Base-by-base conservation (phyloP, 1,140 invertebrate species). In the Lordiphosa stackelbergi region DNA sequence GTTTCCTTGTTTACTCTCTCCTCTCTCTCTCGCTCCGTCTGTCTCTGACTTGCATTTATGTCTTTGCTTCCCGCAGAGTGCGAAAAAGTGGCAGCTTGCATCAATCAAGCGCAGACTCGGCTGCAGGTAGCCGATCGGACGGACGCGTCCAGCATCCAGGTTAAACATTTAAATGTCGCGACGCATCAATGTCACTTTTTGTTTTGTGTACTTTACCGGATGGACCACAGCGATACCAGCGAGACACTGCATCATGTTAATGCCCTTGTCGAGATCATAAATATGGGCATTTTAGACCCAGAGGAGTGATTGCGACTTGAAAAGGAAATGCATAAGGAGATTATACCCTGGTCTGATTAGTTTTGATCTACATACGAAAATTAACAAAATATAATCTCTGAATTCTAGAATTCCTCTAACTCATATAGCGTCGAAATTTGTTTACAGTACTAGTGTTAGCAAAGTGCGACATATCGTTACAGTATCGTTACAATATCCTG, bases 101-200 rank as follows among this genome's bases (percentile, higher is more conserved):
- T 65, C 66, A 68, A 43, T 57, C 53, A 55, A 46, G 24, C 43
- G 19, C 63, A 45, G 53, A 12, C 35, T 35, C 35, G 37, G 35
- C 22, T 8, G 40, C 47, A 38, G 34, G 43, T 46, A 46, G 43
- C 28, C 43, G 22, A 12, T 22, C 24, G 19, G 19, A 19, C 19
- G 19, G 19, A 19, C 3, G 19, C 41, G 11, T 28, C n/a, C 24
- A 45, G 28, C 42, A 12, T n/a, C 24, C 42, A 45, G 43, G 31
- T 11, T 13, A 46, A 28, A 46, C 46, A 68, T 68, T 68, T 68
- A 68, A 65, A 71, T 70, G 72, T 75, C 72, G 72, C 72, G 72
- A 65, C 72, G 63, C 58, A 73, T 63, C 46, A 58, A 55, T 54
- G 69, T 60, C 63, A 71, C 55, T 57, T 53, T 69, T 51, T 58